phyloP scores from a whole-genome alignment of 2,113 vertebrate genomes.

The Ondatra zibethicus region DNA sequence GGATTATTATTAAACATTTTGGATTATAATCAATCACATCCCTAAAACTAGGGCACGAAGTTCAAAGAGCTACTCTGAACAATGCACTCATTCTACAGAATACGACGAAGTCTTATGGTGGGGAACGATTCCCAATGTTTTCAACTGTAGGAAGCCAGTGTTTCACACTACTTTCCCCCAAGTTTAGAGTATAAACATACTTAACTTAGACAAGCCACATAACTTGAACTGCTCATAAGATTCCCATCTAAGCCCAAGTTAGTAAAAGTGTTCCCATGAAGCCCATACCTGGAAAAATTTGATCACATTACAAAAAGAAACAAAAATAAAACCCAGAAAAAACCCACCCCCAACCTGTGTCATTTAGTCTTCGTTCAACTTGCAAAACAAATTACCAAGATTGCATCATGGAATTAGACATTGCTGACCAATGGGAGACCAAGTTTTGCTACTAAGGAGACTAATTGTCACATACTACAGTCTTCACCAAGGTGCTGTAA shows the following conservation, averaged over 20 bases:
- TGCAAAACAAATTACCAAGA: slow-evolving; percentile 60
- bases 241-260: slow-evolving; percentile 74
- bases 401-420: slow-evolving; percentile 75
- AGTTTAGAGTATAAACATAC: slow-evolving; percentile 74
- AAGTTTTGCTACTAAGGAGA: slow-evolving; percentile 56
- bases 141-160: slow-evolving; percentile 80
- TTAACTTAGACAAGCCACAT: slow-evolving; percentile 76
- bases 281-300: slow-evolving; percentile 31
- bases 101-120: slow-evolving; percentile 75
- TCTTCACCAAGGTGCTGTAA: slow-evolving; percentile 73
- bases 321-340: not conserved
- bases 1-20: slow-evolving; percentile 67
- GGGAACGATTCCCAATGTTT: slow-evolving; percentile 78
- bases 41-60: slow-evolving; percentile 70
- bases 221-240: slow-evolving; percentile 76
- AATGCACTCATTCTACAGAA: slow-evolving; percentile 73
- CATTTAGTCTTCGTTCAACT: slow-evolving; percentile 53
- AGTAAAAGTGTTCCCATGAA: slow-evolving; percentile 74
- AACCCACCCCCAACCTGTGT: not conserved
- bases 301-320: slow-evolving; percentile 72
- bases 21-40: slow-evolving; percentile 74
- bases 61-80: slow-evolving; percentile 79
- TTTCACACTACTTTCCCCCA: slow-evolving; percentile 77
- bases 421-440: slow-evolving; percentile 77
- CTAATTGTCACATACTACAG: slow-evolving; percentile 55